Evolutionary conservation across 1,140 invertebrate genomes (phyloP), one percentile per base, ranked within the genome.

Genomic region (Maniola jurtina): DNA sequence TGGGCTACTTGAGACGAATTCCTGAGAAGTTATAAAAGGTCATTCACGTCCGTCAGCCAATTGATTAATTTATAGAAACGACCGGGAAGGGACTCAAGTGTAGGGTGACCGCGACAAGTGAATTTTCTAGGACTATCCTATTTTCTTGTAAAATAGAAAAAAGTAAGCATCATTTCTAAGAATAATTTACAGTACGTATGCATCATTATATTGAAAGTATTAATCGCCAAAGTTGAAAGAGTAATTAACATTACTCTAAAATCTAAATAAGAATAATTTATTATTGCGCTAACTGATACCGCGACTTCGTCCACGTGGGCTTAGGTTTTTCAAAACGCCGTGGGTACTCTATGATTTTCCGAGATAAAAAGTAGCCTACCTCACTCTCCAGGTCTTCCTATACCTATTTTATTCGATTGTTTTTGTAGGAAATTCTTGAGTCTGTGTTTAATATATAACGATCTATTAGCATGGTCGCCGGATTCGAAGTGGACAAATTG

Each of bases 21-120:
- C 56, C 65, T 54, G n/a, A 48, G 56, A 59, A 66, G 59, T 35
- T 35, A 57, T 66, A 33, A 61, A 61, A 66, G 76, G 68, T 63
- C 77, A 72, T 77, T 81, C 73, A 77, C 80, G 64, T 75, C 65
- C 80, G 64, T 75, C 65, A 54, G 36, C 50, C 73, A 80, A 84
- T 83, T 83, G 77, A 71, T 64, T 73, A 76, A 83, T 77, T 77
- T 79, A 69, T 74, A 55, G 65, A 71, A 66, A 71, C 68, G 57
- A 63, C 54, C 70, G 61, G 4, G 25, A 69, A 77, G 76, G 73
- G 76, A 61, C 68, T 73, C 75, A 74, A 71, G 35, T 71, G 63
- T 68, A 63, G 54, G 33, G 34, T 55, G 54, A 55, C 54, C 5
- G 25, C 25, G 25, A 2, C 25, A 25, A 25, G 25, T 25, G 25